Base-by-base conservation (phyloP, 2,888 invertebrate species). In the Aleiodes testaceus region DNA sequence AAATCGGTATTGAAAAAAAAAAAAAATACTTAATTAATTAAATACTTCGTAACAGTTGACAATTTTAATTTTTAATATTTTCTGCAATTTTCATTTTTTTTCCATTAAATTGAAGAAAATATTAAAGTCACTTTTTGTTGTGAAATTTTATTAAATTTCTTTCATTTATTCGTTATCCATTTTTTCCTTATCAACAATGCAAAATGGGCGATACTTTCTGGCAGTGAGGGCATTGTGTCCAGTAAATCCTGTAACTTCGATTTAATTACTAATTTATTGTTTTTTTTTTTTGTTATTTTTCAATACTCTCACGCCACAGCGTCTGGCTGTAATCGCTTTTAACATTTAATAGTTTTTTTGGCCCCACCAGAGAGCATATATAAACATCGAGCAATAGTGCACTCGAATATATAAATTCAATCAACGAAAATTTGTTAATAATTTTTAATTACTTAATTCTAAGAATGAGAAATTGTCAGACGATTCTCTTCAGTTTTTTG, bases 1-100 rank as follows among this genome's bases (percentile, higher is more conserved):
- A 9, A 36, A 72, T 84, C 80, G 79, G 84, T 75, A 84, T 85
- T 85, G 85, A 85, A 42, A 59, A 86, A 87, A 87, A 85, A 42
- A 59, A 86, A 87, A 87, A 87, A 86, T 86, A 86, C 85, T 84
- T 82, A 82, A 85, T 84, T 80, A 85, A 86, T 84, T 86, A 85
- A 85, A 85, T 85, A 82, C 82, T 82, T 81, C n/a, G 81, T 81
- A 85, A 84, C 85, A 84, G 83, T 82, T 74, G 75, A 74, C 74
- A 70, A 75, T 42, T 55, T 50, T n/a, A n/a, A n/a, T n/a, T n/a
- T 61, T 69, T 36, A 7, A 59, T 26, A 12, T 49, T 22, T 74
- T 85, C 82, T 81, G 80, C 80, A 82, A 81, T 72, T 68, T 70
- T 61, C 16, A 11, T 84, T 79, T 78, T 81, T 82, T 78, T 81